Conservation (phyloP, 2,888 invertebrate species). For the Conus canariensis region DNA sequence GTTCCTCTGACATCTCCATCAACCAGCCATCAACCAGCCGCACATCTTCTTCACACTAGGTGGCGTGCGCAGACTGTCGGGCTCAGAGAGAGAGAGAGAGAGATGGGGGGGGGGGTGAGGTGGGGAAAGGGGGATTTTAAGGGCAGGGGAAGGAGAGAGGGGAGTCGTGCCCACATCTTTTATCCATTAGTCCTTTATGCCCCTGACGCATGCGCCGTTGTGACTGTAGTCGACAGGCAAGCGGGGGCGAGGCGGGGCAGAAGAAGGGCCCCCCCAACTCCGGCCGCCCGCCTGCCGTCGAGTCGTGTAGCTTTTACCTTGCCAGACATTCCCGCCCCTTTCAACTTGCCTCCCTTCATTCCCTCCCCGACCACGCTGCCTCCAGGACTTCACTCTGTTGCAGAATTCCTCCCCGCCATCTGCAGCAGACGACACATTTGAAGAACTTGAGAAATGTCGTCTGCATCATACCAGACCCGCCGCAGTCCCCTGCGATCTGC, state of each 20-base stretch:
- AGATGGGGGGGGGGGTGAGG: background rate
- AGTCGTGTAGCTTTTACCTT: background rate
- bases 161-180: background rate
- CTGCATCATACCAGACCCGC: slow-evolving; percentile 38
- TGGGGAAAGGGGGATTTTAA: background rate
- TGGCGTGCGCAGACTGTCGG: too few relatives aligned
- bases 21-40: too few relatives aligned
- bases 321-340: slow-evolving; percentile 12
- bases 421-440: slow-evolving; percentile 41
- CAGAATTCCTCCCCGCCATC: slow-evolving; percentile 27
- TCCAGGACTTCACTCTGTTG: slow-evolving; percentile 30
- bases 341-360: slow-evolving; percentile 32
- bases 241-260: background rate
- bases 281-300: background rate
- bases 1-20: too few relatives aligned
- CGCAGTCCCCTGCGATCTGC: slow-evolving; percentile 29
- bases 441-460: slow-evolving; percentile 41
- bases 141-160: background rate
- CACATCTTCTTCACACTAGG: too few relatives aligned
- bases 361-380: slow-evolving; percentile 14
- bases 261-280: background rate
- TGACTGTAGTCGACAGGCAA: background rate
- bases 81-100: too few relatives aligned
- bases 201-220: background rate
- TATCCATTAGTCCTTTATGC: background rate